phyloP scores from a whole-genome alignment of 2,888 invertebrate genomes.

The Aphidoletes aphidimyza region DNA sequence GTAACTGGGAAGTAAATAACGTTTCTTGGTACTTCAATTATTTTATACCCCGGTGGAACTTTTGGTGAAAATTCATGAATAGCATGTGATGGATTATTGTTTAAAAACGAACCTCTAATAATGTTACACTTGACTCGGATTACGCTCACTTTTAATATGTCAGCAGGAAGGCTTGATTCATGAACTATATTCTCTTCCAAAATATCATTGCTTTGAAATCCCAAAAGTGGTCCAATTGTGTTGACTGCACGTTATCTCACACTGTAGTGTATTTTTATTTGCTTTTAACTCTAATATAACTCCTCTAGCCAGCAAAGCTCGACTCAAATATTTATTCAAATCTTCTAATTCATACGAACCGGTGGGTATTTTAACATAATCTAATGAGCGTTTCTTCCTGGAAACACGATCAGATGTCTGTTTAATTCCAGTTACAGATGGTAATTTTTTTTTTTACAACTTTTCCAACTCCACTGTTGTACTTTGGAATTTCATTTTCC shows the following conservation, averaged over 20 bases:
- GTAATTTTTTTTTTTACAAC: too few species aligned
- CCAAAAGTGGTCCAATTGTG: slow-evolving; percentile 59
- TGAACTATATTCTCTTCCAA: slow-evolving; percentile 55
- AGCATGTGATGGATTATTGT: too few species aligned
- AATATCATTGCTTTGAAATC: slow-evolving; percentile 57
- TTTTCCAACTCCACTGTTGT: too few species aligned
- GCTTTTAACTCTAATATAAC: slow-evolving; percentile 57
- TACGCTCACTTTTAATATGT: slow-evolving; percentile 61
- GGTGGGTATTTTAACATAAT: slow-evolving; percentile 59
- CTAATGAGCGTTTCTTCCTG: not conserved
- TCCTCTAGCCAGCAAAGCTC: too few species aligned
- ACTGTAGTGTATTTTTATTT: slow-evolving; percentile 60
- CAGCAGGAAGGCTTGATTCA: slow-evolving; percentile 61
- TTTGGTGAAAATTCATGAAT: too few species aligned
- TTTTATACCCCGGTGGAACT: too few species aligned
- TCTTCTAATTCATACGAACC: slow-evolving; percentile 62
- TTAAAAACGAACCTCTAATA: too few species aligned
- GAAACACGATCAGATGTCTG: slow-evolving; percentile 55
- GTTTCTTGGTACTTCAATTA: too few species aligned
- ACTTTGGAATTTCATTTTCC: too few species aligned
- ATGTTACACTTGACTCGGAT: too few species aligned
- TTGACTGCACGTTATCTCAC: slow-evolving; percentile 57
- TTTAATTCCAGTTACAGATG: too few species aligned
- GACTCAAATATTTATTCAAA: slow-evolving; percentile 58
- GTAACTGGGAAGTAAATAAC: too few species aligned